A percentile compares a stretch with the other conserved stretches of the same genome.
Conservation (phyloP, 2,113 vertebrate genomes). For the Calonectris borealis region DNA sequence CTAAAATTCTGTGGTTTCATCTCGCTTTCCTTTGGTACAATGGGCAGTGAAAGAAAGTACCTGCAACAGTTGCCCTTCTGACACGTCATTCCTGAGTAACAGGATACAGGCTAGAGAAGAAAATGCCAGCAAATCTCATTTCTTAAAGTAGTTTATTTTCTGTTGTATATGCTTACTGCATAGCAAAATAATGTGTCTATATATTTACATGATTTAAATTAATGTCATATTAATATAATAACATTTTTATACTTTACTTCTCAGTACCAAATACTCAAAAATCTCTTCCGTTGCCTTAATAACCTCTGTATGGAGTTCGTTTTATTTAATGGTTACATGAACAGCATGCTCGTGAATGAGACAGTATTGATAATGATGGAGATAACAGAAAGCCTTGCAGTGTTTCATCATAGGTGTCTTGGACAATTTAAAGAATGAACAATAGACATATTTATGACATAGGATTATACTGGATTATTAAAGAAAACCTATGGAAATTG, state of each 20-base stretch:
- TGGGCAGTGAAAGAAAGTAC: rapidly evolving
- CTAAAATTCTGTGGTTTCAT: not conserved
- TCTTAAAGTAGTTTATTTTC: slow-evolving; percentile 49
- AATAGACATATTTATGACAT: not conserved
- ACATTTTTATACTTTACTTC: not conserved
- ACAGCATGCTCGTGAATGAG: not conserved
- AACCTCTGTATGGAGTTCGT: not conserved
- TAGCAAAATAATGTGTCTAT: not conserved
- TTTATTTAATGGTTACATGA: not conserved
- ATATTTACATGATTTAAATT: slow-evolving; percentile 41
- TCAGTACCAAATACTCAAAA: slow-evolving; percentile 44
- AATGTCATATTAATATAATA: not conserved
- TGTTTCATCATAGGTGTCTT: not conserved
- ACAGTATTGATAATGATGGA: not conserved
- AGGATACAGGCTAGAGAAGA: not conserved
- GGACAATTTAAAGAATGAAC: not conserved
- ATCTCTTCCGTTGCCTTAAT: not conserved
- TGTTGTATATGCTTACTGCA: not conserved
- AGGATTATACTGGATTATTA: not conserved
- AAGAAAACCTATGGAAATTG: not conserved
- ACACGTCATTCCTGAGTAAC: not conserved
- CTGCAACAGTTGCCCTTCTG: not conserved
- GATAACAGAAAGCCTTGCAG: not conserved
- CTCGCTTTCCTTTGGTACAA: not conserved
- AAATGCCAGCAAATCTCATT: not conserved